A percentile compares a stretch with the other conserved stretches of the same genome.
Evolutionary conservation across 2,797 vertebrate species (phyloP).

Genomic region (Euthynnus affinis): DNA sequence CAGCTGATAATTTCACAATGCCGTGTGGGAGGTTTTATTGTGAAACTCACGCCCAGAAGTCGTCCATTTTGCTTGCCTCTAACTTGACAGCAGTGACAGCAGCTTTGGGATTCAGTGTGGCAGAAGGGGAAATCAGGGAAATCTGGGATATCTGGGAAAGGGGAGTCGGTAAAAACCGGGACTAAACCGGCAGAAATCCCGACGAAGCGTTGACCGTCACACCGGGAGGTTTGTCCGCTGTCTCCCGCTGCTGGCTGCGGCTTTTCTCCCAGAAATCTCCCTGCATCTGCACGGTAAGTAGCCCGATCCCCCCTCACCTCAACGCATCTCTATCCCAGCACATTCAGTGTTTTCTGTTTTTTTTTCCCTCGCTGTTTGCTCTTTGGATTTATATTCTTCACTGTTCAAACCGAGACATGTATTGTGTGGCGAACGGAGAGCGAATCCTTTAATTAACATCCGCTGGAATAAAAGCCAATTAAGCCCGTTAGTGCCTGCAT

Average conservation of each 20-base stretch:
- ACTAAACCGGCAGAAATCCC: constrained; percentile 55
- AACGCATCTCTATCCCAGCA: constrained; percentile 40
- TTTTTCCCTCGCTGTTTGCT: background rate
- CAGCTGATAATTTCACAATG: too few species aligned
- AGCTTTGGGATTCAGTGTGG: constrained; percentile 63
- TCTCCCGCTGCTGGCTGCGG: constrained; percentile 48
- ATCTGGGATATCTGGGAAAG: constrained; percentile 69
- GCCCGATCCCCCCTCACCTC: constrained; percentile 41
- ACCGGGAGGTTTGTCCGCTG: constrained; percentile 14
- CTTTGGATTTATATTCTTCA: accelerated
- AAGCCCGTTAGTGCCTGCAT: constrained; percentile 55
- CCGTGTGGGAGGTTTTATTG: constrained; percentile 31
- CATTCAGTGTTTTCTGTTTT: constrained; percentile 1
- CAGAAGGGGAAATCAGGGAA: constrained; percentile 55
- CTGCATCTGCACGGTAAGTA: constrained; percentile 71
- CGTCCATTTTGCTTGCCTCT: accelerated
- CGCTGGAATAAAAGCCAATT: constrained; percentile 46
- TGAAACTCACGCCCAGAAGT: constrained; percentile 54
- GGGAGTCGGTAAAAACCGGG: constrained; percentile 64
- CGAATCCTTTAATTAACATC: constrained; percentile 45
- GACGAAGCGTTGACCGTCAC: constrained; percentile 20
- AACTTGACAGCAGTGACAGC: constrained; percentile 16
- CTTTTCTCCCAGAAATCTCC: constrained; percentile 22
- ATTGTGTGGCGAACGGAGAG: background rate
- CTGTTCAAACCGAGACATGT: background rate